phyloP scores from a whole-genome alignment of 2,888 invertebrate species.

The Artemia sp. region DNA sequence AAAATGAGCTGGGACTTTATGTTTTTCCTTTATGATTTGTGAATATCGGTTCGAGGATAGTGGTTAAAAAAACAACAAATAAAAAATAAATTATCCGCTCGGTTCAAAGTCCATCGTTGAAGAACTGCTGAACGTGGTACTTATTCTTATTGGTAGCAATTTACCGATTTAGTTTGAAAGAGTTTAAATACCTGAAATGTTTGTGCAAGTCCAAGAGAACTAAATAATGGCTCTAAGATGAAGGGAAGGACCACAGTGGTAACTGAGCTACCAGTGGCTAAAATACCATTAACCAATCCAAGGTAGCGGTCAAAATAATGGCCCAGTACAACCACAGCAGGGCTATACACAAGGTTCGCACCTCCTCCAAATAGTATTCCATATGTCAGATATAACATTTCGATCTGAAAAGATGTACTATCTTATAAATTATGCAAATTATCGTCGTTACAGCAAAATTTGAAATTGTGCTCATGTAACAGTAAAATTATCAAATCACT shows the following conservation, averaged over 20 bases:
- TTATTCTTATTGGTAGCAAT: too few relatives aligned
- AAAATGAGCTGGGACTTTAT: too few relatives aligned
- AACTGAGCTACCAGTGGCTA: constrained; percentile 72
- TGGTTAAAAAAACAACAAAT: neutral
- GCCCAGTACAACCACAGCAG: constrained; percentile 74
- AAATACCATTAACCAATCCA: constrained; percentile 74
- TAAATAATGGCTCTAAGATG: constrained; percentile 45
- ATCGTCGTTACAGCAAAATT: too few relatives aligned
- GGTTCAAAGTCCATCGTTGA: too few relatives aligned
- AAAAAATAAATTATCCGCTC: too few relatives aligned
- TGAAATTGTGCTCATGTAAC: too few relatives aligned
- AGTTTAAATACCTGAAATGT: constrained; percentile 26
- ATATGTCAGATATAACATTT: constrained; percentile 63
- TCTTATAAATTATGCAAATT: too few relatives aligned
- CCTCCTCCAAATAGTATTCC: constrained; percentile 76
- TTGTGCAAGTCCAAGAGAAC: constrained; percentile 41
- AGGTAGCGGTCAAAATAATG: constrained; percentile 71
- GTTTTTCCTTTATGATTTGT: too few relatives aligned
- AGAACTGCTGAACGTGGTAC: too few relatives aligned
- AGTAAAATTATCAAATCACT: too few relatives aligned
- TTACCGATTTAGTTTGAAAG: neutral
- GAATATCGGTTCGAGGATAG: too few relatives aligned
- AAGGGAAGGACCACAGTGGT: constrained; percentile 67
- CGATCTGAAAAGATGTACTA: constrained; percentile 35
- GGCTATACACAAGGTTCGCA: constrained; percentile 74